Base-by-base conservation (phyloP, 2,888 invertebrate genomes). In the Drosophila kokeensis region DNA sequence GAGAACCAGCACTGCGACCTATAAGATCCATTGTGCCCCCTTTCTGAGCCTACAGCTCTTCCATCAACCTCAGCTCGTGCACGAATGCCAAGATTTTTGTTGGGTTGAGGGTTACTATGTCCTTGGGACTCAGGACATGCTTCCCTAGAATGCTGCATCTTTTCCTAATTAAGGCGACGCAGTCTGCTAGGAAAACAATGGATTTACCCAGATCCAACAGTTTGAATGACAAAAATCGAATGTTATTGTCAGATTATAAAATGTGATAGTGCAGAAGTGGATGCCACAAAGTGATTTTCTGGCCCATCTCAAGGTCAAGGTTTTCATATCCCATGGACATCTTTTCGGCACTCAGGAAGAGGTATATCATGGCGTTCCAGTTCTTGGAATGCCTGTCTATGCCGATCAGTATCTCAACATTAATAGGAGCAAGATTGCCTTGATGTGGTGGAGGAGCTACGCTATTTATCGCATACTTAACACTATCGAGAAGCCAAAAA, bases 231-330 rank as follows among this genome's bases (percentile, higher is more conserved):
- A 18, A 27, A 49, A 7, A 18, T 27, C 27, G 4, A 29, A 30
- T 5, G 11, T n/a, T n/a, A 11, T 27, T n/a, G 40, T n/a, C 5
- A 40, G 1, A n/a, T n/a, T n/a, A 42, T 42, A 13, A 8, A 94
- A 94, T 76, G 86, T 94, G 0, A 90, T 92, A 76, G 68, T 94
- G 1, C 87, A 90, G 30, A 93, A 93, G 42, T 94, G 94, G 94
- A 82, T 94, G 66, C 94, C 94, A 0, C 94, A 94, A 77, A 91
- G 89, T 40, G 94, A 94, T 75, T 91, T 94, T 24, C 63, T 92
- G 77, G 92, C 91, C 0, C 93, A 93, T 83, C 91, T 87, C 0
- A 93, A 93, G 65, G 81, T 93, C 0, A 92, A 90, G 66, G 80
- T 93, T 0, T 93, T 93, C 73, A 93, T 93, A 18, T 88, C 92